Percentiles rank a stretch among this genome's conserved stretches.
These are phyloP conservation scores for Xenopus petersii DNA, from an alignment of 2,797 vertebrate species.

Conservation along the genomic window DNA sequence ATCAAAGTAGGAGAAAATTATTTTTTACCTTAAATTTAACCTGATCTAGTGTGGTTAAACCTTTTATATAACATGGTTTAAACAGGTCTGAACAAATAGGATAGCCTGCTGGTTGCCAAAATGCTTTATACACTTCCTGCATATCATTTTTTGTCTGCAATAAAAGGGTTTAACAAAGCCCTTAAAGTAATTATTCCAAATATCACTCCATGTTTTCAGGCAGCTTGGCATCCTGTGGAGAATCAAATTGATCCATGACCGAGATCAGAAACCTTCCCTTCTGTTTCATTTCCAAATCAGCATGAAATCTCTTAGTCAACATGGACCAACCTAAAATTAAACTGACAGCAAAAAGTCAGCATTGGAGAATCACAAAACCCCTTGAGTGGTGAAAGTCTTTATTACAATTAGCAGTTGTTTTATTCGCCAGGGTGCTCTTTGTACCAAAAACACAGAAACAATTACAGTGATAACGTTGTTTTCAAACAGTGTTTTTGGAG, in stretches of 20 bases:
- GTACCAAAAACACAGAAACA: too few relatives aligned
- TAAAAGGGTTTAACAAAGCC: neutral
- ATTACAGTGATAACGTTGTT: too few relatives aligned
- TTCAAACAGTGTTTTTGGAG: too few relatives aligned
- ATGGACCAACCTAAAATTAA: slow-evolving; percentile 27
- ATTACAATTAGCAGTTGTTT: neutral
- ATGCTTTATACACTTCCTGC: too few relatives aligned
- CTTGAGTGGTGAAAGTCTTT: neutral
- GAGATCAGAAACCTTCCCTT: slow-evolving; percentile 28
- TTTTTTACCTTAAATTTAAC: too few relatives aligned
- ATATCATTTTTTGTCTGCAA: neutral
- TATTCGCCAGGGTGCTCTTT: neutral
- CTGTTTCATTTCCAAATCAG: slow-evolving; percentile 39
- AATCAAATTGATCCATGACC: slow-evolving; percentile 29
- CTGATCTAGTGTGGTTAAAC: too few relatives aligned
- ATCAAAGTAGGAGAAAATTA: too few relatives aligned
- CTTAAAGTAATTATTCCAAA: slow-evolving; percentile 37
- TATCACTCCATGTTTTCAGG: slow-evolving; percentile 31
- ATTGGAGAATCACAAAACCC: neutral
- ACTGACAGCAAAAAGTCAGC: neutral
- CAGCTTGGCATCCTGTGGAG: slow-evolving; percentile 31
- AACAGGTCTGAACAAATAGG: too few relatives aligned
- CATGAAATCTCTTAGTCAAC: slow-evolving; percentile 30
- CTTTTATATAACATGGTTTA: too few relatives aligned
- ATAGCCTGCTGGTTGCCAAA: too few relatives aligned